phyloP scores from a whole-genome alignment of 2,113 vertebrate species.

The Sturnus vulgaris region DNA sequence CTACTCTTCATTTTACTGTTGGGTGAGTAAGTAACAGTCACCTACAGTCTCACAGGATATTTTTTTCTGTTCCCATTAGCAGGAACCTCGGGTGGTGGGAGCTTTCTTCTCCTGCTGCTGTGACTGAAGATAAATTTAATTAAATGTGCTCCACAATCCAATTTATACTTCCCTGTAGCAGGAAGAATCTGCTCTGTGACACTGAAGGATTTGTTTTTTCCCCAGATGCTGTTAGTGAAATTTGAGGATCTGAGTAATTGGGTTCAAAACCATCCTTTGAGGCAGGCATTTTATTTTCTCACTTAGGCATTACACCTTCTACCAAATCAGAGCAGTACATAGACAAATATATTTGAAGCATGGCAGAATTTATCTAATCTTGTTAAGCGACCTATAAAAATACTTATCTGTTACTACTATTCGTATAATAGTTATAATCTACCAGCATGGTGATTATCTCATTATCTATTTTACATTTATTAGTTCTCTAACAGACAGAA shows the following conservation, averaged over 20 bases:
- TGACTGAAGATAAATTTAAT: constrained; percentile 24
- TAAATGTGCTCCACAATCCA: constrained; percentile 2
- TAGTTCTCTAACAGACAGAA: not conserved
- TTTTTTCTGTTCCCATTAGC: not conserved
- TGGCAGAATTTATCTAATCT: not conserved
- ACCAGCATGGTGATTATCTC: not conserved
- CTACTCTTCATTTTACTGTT: not conserved
- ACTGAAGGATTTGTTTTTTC: constrained; percentile 22
- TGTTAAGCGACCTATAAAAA: not conserved
- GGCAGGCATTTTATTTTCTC: not conserved
- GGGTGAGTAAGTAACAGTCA: not conserved
- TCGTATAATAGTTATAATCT: not conserved
- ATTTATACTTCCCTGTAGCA: constrained; percentile 7
- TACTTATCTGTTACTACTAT: not conserved
- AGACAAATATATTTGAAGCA: not conserved
- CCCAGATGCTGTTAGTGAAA: not conserved
- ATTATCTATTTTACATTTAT: not conserved
- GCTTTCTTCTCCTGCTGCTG: not conserved
- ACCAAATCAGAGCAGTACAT: not conserved
- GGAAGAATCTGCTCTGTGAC: not conserved
- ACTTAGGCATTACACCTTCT: not conserved
- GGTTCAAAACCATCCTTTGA: constrained; percentile 6
- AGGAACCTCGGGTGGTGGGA: not conserved
- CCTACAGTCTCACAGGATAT: not conserved
- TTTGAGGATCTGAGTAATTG: not conserved